Base-by-base conservation (phyloP, 2,113 vertebrate genomes). In the Brachyistius frenatus region DNA sequence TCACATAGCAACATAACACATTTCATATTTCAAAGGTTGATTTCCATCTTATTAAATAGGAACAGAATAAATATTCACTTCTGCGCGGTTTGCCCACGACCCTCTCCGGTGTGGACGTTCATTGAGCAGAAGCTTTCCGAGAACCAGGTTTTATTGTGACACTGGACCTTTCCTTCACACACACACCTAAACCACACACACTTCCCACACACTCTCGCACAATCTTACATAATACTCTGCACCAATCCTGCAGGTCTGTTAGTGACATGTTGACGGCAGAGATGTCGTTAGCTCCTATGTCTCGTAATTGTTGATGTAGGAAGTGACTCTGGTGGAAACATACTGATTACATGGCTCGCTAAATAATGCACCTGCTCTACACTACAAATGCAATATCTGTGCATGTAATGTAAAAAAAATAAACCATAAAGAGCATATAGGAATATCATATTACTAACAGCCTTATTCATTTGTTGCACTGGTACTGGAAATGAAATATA, bases 1-100 rank as follows among this genome's bases (percentile, higher is more conserved):
- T 93, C 87, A 94, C 92, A 94, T 88, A 87, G 88, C 80, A 93
- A 93, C 91, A 92, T 92, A 88, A 91, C 91, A 90, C 88, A 91
- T 91, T 81, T 92, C 74, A 89, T 91, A 89, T 90, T 86, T 88
- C 76, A 88, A 92, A 92, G 82, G 63, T 84, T 76, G 81, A 87
- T 80, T 87, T 85, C 71, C 86, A 88, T 87, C 73, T 89, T 76
- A 84, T 94, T 93, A 93, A 94, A 94, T 93, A 93, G 80, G 80
- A 93, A 93, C 85, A 88, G 86, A 93, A 91, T 93, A 92, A 94
- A 92, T 93, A 93, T 80, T 92, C 61, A 91, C 76, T 83, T 88
- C 88, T 91, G 78, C 84, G 86, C 76, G 56, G 66, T 77, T 76
- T 87, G 83, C 83, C 89, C 86, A 86, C 73, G 72, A 76, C 50